Base-by-base conservation (phyloP, 2,888 invertebrate species). In the Caenorhabditis drosophilae region DNA sequence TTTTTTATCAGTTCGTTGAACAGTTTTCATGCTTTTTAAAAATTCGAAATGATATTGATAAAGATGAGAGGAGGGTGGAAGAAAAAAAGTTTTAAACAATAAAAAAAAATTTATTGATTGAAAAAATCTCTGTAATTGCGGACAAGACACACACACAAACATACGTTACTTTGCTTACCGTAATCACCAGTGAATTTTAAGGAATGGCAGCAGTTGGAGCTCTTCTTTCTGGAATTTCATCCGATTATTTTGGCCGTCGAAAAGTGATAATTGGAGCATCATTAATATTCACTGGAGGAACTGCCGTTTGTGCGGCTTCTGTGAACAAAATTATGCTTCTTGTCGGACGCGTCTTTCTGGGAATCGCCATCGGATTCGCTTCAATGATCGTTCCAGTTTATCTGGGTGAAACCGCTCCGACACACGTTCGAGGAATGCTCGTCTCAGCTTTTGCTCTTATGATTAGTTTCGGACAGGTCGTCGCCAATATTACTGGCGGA, bases 361-460 rank as follows among this genome's bases (percentile, higher is more conserved):
- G 81, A 34, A 53, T 81, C 4, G 81, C 79, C 1, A 76, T 81
- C 42, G 80, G 56, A 15, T 70, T 81, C 47, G 77, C 81, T 2
- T 81, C 79, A 7, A 87, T 87, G 86, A 86, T 86, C 36, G 86
- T 87, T 4, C 88, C 88, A 1, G 85, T 88, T 67, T 88, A 87
- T 77, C 86, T 88, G 36, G 86, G 87, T 25, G 88, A 88, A 78
- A 84, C 85, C 52, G 84, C 88, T 0, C 87, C 87, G 6, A 67
- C 84, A 7, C 82, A 85, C 46, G 77, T 85, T 16, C 81, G 88
- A 26, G 88, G 88, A 25, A 79, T 84, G 18, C 81, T 88, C 36
- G 86, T 88, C 23, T 86, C 87, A 0, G 68, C 86, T 4, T 75
- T 72, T 58, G 85, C 70, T 23, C 40, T 70, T n/a, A 73, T 73